Evolutionary conservation across 2,113 vertebrate species (phyloP), one percentile per base, ranked within the genome.

Genomic region (Festucalex cinctus): DNA sequence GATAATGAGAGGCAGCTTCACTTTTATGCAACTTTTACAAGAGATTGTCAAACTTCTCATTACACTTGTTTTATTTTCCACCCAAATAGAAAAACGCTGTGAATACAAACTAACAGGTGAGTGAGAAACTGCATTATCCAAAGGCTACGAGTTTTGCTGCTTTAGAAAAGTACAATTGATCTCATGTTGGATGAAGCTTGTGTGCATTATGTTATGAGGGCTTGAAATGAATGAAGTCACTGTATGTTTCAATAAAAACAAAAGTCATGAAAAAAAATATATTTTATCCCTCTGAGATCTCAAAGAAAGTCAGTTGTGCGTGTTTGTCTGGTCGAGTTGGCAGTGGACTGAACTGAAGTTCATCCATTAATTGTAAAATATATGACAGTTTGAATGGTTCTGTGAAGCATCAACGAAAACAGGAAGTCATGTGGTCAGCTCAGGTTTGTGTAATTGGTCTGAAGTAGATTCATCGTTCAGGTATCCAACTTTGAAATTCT

Each of bases 201-300:
- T 46, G 17, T 6, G 14, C 44, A 46, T 46, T 5, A 5, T 4
- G 12, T 44, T 17, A 66, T 73, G 39, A 68, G 70, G 66, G 57
- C 26, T 71, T 86, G 78, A 86, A 84, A 84, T 86, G 76, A 78
- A 81, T 54, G 53, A 46, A 69, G 71, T 60, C 58, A 60, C 69
- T 76, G 61, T 71, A 81, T 32, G 70, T 57, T 70, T 76, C 37
- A 71, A 63, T 59, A 57, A 44, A n/a, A 19, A 61, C 44, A 17
- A 62, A 35, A 74, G 20, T 43, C 41, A 26, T 24, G 13, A 22
- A n/a, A 49, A 51, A 62, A 17, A 14, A 24, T 24, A 54, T 16
- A 39, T 61, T 72, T 69, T 36, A 74, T 81, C 78, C 83, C 77
- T 76, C 83, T 66, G 69, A 78, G 65, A 9, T 56, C 69, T 71